phyloP scores from a whole-genome alignment of 2,888 invertebrate genomes.

The Drosophila melanosoma region DNA sequence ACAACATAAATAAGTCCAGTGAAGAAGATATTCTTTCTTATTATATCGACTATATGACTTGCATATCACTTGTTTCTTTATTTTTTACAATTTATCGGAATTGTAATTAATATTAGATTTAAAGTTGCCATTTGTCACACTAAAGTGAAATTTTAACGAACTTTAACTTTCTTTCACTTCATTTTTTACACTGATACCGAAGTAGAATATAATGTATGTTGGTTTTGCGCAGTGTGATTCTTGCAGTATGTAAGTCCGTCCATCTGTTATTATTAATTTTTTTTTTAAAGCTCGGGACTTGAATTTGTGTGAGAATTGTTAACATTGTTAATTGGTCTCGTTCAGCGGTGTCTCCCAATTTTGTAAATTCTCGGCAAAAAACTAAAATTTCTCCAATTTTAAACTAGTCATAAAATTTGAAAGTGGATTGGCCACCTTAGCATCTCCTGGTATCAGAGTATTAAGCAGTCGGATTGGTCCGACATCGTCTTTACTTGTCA shows the following conservation, averaged over 20 bases:
- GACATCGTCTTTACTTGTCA: not conserved
- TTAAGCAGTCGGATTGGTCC: not conserved
- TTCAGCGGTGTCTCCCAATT: not conserved
- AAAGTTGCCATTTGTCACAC: constrained; percentile 76
- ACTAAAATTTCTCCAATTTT: not conserved
- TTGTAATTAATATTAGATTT: constrained; percentile 35
- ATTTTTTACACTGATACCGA: not conserved
- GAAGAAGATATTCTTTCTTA: constrained; percentile 2
- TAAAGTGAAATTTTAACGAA: constrained; percentile 49
- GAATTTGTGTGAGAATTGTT: not conserved
- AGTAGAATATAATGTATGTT: not conserved
- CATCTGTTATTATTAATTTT: not conserved
- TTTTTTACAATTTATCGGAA: constrained; percentile 36
- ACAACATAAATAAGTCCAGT: constrained; percentile 59
- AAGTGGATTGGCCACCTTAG: not conserved
- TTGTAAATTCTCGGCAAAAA: not conserved
- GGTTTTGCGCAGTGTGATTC: not conserved
- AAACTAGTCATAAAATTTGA: not conserved
- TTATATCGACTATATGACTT: constrained; percentile 39
- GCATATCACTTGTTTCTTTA: constrained; percentile 56
- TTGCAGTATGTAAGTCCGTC: not conserved
- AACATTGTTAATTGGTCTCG: not conserved
- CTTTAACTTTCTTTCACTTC: not conserved
- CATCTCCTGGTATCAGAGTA: not conserved
- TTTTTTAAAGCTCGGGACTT: not conserved